Evolutionary conservation across 2,888 invertebrate genomes (phyloP), one percentile per base, ranked within the genome.

Genomic region (Cryptocheilus praepositus): DNA sequence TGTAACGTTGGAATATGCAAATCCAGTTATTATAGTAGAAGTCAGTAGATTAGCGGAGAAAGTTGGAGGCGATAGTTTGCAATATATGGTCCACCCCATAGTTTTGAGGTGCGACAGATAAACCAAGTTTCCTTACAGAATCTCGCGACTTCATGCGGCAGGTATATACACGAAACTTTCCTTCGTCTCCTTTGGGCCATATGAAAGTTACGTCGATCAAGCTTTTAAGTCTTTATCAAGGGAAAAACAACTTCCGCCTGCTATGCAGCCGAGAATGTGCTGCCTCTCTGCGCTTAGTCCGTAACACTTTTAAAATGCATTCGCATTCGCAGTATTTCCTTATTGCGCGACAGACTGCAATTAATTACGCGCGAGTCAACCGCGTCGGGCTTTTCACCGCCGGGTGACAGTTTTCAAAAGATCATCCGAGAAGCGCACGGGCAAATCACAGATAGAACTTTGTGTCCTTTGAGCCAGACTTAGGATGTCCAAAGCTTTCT

Each of bases 151-250:
- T 70, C 64, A 57, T 66, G 62, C 71, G 67, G 79, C 73, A 77
- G 77, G 79, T 76, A 73, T 74, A 81, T 81, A 76, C 69, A 76
- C 72, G 77, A 79, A 79, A 79, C 70, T 79, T 79, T 72, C 51
- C 62, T 76, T 76, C 70, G 69, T 69, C 67, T 79, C 79, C 74
- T 76, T 49, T 60, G 81, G 73, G 73, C 73, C 68, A 54, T 79
- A 77, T 81, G 77, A 80, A 81, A 81, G 74, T 80, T 71, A 54
- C 61, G 60, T 58, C 66, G 78, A 81, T 76, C 78, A 74, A 71
- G 71, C 78, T 76, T 73, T 80, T 72, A 74, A 76, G 77, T 65
- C 74, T 64, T 71, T 68, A 67, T 61, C 61, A 45, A 43, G 70
- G 71, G 71, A 74, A 80, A 81, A 77, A 80, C 79, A 70, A 67